Base-by-base conservation (phyloP, 2,113 vertebrate genomes). In the Tonatia bakeri region DNA sequence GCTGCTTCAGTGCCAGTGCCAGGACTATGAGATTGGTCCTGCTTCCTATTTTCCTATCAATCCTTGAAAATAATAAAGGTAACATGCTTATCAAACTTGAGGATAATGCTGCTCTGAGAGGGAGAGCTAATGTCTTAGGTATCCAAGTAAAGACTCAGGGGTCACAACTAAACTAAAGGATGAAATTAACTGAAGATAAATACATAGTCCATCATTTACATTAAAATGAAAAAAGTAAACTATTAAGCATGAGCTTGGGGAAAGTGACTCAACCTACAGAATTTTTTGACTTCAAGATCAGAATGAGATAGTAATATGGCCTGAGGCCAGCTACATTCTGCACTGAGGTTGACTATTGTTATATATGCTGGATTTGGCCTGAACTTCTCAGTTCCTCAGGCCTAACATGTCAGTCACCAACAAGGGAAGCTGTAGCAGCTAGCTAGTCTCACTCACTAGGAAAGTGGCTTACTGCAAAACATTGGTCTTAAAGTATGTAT, bases 211-310 rank as follows among this genome's bases (percentile, higher is more conserved):
- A 50, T 61, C 17, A 67, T 43, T 47, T 70, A 54, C 14, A n/a
- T 81, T 40, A 67, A 92, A 54, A 38, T 77, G 67, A 28, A 59
- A 65, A 69, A 20, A 69, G 65, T 19, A 61, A 54, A 31, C 38
- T 69, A 65, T 59, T 93, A 65, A 45, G 7, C 20, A 59, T 16
- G 76, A 59, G 2, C 13, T 75, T 84, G 52, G 61, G 36, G 65
- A 90, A 26, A 84, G 15, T 59, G 82, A 61, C 22, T 77, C 45
- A 31, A 81, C 69, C 28, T 80, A 90, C 33, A 86, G 33, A 76
- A 56, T 64, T 88, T 75, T 94, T 96, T 77, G 13, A 93, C 81
- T 86, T 87, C 7, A 87, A 72, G 33, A 13, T 80, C 36, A 87
- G 7, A 47, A 67, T 73, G 24, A 86, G 47, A 67, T 4, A 38